Evolutionary conservation across 2,113 vertebrate species (phyloP).

Genomic region (Tympanuchus pallidicinctus): DNA sequence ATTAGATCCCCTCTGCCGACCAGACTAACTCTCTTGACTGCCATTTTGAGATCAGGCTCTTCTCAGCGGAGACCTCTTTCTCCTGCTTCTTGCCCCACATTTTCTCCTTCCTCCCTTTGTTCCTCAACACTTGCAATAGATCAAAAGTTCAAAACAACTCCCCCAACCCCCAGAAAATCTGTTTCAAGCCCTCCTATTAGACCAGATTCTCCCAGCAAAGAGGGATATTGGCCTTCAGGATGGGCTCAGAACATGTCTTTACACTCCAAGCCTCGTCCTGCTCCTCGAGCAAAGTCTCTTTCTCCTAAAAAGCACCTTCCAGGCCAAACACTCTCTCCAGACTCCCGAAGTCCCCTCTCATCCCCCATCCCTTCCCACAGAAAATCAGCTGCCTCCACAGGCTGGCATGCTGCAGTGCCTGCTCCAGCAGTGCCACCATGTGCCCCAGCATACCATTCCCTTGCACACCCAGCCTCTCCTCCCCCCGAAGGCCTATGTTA

Average conservation of each 20-base stretch:
- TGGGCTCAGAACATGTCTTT: neutral
- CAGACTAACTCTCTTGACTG: conserved; percentile 91
- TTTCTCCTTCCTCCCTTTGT: conserved; percentile 81
- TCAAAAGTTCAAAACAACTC: conserved; percentile 64
- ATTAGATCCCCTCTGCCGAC: conserved; percentile 81
- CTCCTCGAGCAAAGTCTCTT: neutral
- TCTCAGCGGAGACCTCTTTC: conserved; percentile 69
- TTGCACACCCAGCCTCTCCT: neutral
- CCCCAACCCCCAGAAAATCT: conserved; percentile 67
- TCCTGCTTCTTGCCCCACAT: conserved; percentile 79
- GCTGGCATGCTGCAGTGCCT: neutral
- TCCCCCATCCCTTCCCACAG: neutral
- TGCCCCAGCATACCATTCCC: conserved; percentile 21
- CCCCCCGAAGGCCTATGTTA: conserved; percentile 8
- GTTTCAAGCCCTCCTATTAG: conserved; percentile 65
- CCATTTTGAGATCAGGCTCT: conserved; percentile 89
- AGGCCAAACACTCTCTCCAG: neutral
- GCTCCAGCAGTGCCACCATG: conserved; percentile 4
- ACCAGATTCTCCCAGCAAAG: conserved; percentile 38
- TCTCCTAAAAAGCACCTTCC: conserved; percentile 17
- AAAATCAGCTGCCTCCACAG: neutral
- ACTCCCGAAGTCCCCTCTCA: neutral
- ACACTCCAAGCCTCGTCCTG: neutral
- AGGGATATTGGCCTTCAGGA: conserved; percentile 25
- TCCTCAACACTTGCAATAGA: conserved; percentile 75